Conservation (phyloP, 2,113 vertebrate genomes). For the Passer domesticus region DNA sequence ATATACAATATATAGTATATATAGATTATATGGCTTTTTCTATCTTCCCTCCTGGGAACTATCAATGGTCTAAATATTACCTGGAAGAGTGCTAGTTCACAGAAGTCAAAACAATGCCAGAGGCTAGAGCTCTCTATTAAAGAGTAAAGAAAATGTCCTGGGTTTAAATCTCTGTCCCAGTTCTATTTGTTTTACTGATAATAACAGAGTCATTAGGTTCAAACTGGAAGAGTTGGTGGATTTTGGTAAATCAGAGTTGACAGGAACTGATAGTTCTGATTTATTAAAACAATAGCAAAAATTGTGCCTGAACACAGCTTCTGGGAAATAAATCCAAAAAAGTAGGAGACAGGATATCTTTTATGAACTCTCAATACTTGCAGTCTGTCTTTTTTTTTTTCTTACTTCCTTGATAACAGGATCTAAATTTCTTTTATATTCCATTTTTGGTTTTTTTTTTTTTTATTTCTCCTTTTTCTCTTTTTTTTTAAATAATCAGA, state of each 20-base stretch:
- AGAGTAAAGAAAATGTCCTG: neutral
- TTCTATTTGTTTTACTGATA: constrained; percentile 5
- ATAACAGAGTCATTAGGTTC: neutral
- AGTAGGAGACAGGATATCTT: neutral
- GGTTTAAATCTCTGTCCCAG: neutral
- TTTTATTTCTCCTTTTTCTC: fast-evolving
- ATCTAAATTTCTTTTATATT: neutral
- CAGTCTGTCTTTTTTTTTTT: too few relatives aligned
- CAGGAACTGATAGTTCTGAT: neutral
- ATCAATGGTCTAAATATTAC: neutral
- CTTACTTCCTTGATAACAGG: neutral
- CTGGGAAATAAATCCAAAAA: neutral
- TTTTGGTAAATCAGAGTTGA: neutral
- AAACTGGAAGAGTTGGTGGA: neutral
- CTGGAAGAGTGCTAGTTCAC: neutral
- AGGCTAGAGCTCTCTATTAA: neutral
- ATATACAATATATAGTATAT: neutral
- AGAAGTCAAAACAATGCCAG: neutral
- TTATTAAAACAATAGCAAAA: constrained; percentile 15
- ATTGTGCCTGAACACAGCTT: neutral
- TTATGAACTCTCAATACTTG: neutral
- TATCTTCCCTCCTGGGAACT: neutral
- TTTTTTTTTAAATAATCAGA: neutral
- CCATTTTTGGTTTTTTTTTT: fast-evolving
- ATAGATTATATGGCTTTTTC: neutral